Conservation (phyloP, 2,797 vertebrate genomes). For the Gobionotothen gibberifrons region DNA sequence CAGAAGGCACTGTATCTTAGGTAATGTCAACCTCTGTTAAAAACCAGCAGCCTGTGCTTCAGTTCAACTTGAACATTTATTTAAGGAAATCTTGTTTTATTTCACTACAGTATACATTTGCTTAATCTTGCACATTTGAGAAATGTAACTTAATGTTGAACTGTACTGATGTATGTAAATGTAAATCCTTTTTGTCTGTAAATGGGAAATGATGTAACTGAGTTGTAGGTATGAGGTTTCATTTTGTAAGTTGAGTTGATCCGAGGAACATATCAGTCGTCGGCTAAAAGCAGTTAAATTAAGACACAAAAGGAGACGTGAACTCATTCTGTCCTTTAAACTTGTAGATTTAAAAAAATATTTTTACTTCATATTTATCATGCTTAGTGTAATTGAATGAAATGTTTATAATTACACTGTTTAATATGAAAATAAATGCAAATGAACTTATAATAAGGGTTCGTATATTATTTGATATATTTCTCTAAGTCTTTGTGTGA, state of each 20-base stretch:
- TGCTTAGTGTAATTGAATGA: constrained; percentile 98
- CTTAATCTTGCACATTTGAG: constrained; percentile 91
- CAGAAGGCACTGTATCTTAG: constrained; percentile 75
- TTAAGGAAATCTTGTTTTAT: constrained; percentile 83
- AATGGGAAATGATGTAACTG: constrained; percentile 85
- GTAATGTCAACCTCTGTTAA: constrained; percentile 80
- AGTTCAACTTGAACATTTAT: constrained; percentile 88
- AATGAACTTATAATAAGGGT: constrained; percentile 75
- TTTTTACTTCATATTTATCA: constrained; percentile 99
- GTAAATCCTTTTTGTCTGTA: constrained; percentile 83
- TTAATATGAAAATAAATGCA: constrained; percentile 99
- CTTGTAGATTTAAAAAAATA: constrained; percentile 97
- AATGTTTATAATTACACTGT: constrained; percentile 99
- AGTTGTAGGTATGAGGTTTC: constrained; percentile 84
- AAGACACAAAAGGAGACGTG: constrained; percentile 83
- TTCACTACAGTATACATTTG: constrained; percentile 88
- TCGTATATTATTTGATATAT: not conserved
- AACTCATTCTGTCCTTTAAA: constrained; percentile 91
- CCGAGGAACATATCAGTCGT: constrained; percentile 89
- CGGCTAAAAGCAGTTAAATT: constrained; percentile 72
- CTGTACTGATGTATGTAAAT: constrained; percentile 88
- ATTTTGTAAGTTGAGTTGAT: constrained; percentile 85
- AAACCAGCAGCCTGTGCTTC: constrained; percentile 87
- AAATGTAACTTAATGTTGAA: constrained; percentile 89
- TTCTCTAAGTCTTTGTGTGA: too few species aligned